Conservation (phyloP, 2,888 invertebrate genomes). For the Synergus gifuensis region DNA sequence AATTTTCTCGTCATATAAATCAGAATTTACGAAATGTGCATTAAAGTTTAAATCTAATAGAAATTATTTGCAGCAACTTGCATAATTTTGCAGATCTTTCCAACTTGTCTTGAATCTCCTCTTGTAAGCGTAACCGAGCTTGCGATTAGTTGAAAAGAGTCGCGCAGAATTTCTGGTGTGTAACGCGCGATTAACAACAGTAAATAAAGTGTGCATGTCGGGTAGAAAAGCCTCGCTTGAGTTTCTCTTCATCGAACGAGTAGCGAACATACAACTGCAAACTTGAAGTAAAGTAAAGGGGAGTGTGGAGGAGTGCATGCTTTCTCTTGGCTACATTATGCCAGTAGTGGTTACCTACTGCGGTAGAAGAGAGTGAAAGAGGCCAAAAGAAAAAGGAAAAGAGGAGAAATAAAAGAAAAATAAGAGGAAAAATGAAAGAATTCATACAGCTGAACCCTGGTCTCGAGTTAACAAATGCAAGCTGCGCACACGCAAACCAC, state of each 20-base stretch:
- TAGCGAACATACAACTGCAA: not conserved
- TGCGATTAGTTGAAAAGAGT: not conserved
- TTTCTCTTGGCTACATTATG: conserved; percentile 27
- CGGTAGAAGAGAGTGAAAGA: conserved; percentile 42
- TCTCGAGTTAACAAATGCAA: conserved; percentile 51
- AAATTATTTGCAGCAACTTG: no score
- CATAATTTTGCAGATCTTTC: not conserved
- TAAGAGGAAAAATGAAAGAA: conserved; percentile 39
- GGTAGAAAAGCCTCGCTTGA: conserved; percentile 23
- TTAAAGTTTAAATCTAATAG: no score
- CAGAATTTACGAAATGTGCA: no score
- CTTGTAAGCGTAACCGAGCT: not conserved
- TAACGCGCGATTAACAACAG: conserved; percentile 13
- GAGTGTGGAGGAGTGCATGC: not conserved
- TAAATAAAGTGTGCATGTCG: conserved; percentile 12
- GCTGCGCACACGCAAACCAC: conserved; percentile 45
- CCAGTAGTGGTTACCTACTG: conserved; percentile 51
- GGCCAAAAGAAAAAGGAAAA: not conserved
- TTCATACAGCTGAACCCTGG: conserved; percentile 33
- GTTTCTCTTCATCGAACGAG: not conserved
- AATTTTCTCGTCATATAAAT: no score
- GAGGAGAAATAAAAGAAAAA: conserved; percentile 41
- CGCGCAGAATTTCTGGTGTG: not conserved
- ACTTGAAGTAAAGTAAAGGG: conserved; percentile 4
- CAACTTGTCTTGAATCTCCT: not conserved